These are phyloP conservation scores for Rostratula benghalensis DNA, from an alignment of 2,113 vertebrate species.

Conservation along the genomic window DNA sequence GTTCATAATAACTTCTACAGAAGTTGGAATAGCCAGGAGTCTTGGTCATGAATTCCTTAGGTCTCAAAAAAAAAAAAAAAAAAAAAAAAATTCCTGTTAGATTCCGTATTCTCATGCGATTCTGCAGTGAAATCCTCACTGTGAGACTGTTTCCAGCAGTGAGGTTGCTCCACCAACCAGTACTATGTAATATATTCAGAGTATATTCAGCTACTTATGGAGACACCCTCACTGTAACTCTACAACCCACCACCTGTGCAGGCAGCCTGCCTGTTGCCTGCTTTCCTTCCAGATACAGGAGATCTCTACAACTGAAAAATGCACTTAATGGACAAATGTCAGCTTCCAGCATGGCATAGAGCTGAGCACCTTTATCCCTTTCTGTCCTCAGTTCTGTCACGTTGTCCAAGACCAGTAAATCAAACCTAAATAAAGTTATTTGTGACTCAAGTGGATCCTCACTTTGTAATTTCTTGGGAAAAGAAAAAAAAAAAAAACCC, in stretches of 20 bases:
- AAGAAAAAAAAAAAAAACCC: not conserved
- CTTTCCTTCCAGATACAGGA: not conserved
- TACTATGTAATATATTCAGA: not conserved
- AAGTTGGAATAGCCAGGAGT: not conserved
- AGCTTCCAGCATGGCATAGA: not conserved
- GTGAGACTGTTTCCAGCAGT: not conserved
- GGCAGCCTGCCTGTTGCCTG: fast-evolving
- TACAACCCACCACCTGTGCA: not conserved
- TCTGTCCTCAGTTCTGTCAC: not conserved
- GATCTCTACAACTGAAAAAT: not conserved
- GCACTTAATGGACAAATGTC: not conserved
- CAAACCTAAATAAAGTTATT: not conserved
- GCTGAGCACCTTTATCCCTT: not conserved
- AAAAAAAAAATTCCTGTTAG: not conserved
- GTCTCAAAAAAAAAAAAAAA: not conserved
- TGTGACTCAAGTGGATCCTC: not conserved
- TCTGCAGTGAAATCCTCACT: not conserved
- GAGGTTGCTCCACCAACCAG: not conserved
- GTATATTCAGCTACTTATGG: too few relatives aligned
- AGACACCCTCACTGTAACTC: not conserved
- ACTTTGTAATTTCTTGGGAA: not conserved
- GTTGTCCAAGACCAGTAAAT: not conserved
- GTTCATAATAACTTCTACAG: not conserved
- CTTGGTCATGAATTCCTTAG: not conserved
- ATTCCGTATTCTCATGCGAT: not conserved